A percentile compares a stretch with the other conserved stretches of the same genome.
Conservation (phyloP, 2,888 invertebrate genomes). For the Cheilosia impressa region DNA sequence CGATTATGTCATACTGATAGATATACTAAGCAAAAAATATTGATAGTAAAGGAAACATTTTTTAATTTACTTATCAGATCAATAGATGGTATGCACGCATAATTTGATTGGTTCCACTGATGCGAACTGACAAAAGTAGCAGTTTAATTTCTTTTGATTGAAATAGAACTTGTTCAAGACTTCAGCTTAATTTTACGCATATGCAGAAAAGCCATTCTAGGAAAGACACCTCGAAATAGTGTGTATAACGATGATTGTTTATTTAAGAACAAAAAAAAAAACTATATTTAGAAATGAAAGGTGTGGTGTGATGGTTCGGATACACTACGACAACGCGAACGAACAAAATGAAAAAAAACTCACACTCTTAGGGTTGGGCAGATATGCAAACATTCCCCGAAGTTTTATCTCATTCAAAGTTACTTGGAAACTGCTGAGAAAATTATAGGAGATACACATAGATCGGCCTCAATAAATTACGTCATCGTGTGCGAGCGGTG, state of each 20-base stretch:
- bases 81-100: not conserved
- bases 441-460: constrained; percentile 18
- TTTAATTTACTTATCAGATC: constrained; percentile 33
- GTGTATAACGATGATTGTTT: constrained; percentile 46
- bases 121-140: not conserved
- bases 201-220: constrained; percentile 31
- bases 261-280: constrained; percentile 21
- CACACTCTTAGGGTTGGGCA: constrained; percentile 65
- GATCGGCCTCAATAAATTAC: constrained; percentile 56
- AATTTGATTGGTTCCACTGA: not conserved
- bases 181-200: constrained; percentile 13
- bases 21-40: constrained; percentile 3
- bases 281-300: constrained; percentile 66
- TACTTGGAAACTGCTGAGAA: constrained; percentile 37
- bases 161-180: not conserved
- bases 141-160: not conserved
- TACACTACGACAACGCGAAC: not conserved
- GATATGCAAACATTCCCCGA: constrained; percentile 66
- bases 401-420: constrained; percentile 53
- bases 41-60: constrained; percentile 5
- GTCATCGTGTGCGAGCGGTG: constrained; percentile 54
- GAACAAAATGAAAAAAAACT: not conserved
- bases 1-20: constrained; percentile 3
- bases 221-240: constrained; percentile 3
- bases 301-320: constrained; percentile 58